Conservation (phyloP, 2,113 vertebrate genomes). For the Eolophus roseicapilla region DNA sequence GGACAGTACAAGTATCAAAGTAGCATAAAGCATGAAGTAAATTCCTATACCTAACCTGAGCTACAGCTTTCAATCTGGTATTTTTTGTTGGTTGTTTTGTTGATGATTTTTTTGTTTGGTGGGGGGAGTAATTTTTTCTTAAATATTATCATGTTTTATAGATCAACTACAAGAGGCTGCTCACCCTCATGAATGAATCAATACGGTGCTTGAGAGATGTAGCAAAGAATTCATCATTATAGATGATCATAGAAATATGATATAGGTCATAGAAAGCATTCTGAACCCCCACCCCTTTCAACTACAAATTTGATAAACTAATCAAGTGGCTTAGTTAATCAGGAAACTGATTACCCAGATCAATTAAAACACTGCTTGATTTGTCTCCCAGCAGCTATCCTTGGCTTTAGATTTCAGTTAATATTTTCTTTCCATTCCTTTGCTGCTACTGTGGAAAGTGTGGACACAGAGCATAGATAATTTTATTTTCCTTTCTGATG, state of each 20-base stretch:
- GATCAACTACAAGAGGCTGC: neutral
- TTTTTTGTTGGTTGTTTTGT: neutral
- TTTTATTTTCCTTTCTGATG: neutral
- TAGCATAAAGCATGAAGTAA: neutral
- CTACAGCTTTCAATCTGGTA: neutral
- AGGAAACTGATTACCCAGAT: neutral
- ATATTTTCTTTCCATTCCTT: neutral
- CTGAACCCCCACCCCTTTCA: neutral
- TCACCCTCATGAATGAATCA: neutral
- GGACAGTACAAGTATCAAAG: neutral
- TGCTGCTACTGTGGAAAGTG: neutral
- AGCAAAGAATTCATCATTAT: neutral
- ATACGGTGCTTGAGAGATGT: neutral
- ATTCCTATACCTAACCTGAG: neutral
- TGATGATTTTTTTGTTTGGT: fast-evolving
- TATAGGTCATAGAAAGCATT: neutral
- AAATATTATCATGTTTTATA: neutral
- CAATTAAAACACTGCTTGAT: neutral
- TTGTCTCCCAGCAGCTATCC: neutral
- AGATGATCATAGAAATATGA: no score
- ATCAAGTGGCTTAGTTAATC: neutral
- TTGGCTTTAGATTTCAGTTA: neutral
- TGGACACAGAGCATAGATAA: neutral
- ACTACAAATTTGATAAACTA: neutral
- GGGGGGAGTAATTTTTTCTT: neutral